Conservation (phyloP, 2,888 invertebrate genomes). For the Rhimphoctona megacephalus region DNA sequence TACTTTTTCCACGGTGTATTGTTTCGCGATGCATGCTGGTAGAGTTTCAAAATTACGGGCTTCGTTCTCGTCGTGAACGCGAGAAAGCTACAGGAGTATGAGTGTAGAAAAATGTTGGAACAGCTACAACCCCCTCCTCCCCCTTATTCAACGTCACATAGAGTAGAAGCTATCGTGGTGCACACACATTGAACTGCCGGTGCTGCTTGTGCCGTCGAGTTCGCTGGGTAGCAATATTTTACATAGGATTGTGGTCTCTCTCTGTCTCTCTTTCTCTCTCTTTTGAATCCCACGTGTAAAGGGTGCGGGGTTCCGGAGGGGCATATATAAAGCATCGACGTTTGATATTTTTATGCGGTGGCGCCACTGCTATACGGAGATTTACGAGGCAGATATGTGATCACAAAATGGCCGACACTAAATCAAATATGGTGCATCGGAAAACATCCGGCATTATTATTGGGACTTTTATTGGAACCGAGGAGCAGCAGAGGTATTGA, state of each 20-base stretch:
- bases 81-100: conserved; percentile 30
- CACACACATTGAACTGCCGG: conserved; percentile 53
- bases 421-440: conserved; percentile 85
- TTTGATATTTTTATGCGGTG: conserved; percentile 85
- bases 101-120: conserved; percentile 62
- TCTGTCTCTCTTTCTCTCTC: conserved; percentile 30
- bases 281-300: conserved; percentile 7
- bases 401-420: conserved; percentile 85
- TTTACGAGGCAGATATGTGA: conserved; percentile 85
- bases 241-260: conserved; percentile 80
- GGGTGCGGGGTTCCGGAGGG: conserved; percentile 36
- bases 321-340: conserved; percentile 80
- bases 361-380: conserved; percentile 80
- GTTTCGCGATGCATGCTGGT: conserved; percentile 25
- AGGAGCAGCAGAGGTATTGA: conserved; percentile 68
- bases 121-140: conserved; percentile 39
- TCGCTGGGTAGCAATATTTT: conserved; percentile 82
- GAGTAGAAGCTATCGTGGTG: conserved; percentile 46
- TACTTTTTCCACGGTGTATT: conserved; percentile 31
- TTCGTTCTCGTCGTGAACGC: conserved; percentile 32
- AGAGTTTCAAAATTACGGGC: conserved; percentile 38
- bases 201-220: conserved; percentile 70
- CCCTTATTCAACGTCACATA: background rate
- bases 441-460: conserved; percentile 85
- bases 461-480: conserved; percentile 84